Evolutionary conservation across 2,113 vertebrate species (phyloP).

Genomic region (Pristiophorus japonicus): DNA sequence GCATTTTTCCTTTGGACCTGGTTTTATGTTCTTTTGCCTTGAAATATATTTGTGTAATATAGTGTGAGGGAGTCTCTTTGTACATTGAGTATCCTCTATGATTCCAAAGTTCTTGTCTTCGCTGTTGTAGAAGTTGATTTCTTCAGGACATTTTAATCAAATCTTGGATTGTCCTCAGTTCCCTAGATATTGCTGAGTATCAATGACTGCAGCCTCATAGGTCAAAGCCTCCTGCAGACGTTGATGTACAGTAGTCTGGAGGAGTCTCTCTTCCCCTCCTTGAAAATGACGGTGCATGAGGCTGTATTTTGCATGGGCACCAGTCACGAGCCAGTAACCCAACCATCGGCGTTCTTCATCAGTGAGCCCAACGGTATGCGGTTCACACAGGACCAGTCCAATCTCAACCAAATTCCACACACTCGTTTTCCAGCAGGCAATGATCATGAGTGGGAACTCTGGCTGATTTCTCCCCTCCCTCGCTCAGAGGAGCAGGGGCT

Average conservation of each 20-base stretch:
- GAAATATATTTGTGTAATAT: slow-evolving; percentile 29
- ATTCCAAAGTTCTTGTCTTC: neutral
- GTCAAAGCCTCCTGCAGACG: neutral
- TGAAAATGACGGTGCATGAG: neutral
- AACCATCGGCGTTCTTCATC: neutral
- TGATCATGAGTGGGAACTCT: neutral
- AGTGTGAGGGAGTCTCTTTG: slow-evolving; percentile 16
- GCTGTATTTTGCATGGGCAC: neutral
- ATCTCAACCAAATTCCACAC: neutral
- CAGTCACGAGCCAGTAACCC: neutral
- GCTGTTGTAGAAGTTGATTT: neutral
- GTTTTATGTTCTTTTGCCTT: slow-evolving; percentile 25
- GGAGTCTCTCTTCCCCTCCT: neutral
- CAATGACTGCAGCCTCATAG: neutral
- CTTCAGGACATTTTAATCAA: neutral
- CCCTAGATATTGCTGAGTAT: neutral
- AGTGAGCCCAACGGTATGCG: neutral
- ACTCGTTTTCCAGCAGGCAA: neutral
- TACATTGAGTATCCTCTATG: slow-evolving; percentile 10
- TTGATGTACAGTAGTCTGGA: neutral
- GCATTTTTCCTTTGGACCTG: slow-evolving; percentile 7
- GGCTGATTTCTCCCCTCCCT: neutral
- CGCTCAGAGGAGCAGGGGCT: neutral
- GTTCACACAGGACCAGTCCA: neutral
- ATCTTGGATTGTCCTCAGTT: neutral